Percentiles rank a stretch among this genome's conserved stretches.
These are phyloP conservation scores for Dorcus parallelipipedus DNA, from an alignment of 2,888 invertebrate species.

Conservation along the genomic window DNA sequence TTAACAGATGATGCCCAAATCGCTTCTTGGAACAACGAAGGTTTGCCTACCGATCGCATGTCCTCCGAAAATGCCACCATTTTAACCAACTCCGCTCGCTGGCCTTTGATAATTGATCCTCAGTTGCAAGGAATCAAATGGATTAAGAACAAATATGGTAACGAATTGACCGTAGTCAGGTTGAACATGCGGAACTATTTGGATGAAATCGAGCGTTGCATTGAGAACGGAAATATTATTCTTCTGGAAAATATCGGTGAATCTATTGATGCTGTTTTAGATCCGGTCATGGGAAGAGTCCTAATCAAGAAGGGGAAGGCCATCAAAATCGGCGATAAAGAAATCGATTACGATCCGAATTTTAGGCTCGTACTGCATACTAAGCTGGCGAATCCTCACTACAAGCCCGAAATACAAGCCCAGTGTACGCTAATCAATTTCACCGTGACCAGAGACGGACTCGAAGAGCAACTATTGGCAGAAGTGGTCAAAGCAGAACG, in stretches of 20 bases:
- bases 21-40: conserved; percentile 94
- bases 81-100: conserved; percentile 81
- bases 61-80: conserved; percentile 94
- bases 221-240: conserved; percentile 68
- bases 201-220: conserved; percentile 69
- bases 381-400: conserved; percentile 92
- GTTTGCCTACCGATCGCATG: conserved; percentile 88
- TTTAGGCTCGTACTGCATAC: conserved; percentile 88
- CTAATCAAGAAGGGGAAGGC: conserved; percentile 83
- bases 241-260: conserved; percentile 90
- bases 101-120: conserved; percentile 95
- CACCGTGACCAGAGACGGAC: conserved; percentile 86
- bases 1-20: conserved; percentile 90
- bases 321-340: conserved; percentile 85
- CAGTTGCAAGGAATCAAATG: conserved; percentile 89
- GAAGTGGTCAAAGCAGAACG: conserved; percentile 92
- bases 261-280: conserved; percentile 83
- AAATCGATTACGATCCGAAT: conserved; percentile 80
- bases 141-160: conserved; percentile 87
- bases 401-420: conserved; percentile 95
- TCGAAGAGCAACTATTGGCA: conserved; percentile 90
- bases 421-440: conserved; percentile 95
- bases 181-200: conserved; percentile 80
- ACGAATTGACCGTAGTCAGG: conserved; percentile 69
- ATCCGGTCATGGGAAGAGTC: conserved; percentile 82